Evolutionary conservation across 2,888 invertebrate genomes (phyloP), one percentile per base, ranked within the genome.

Genomic region (Parelbella ahira): DNA sequence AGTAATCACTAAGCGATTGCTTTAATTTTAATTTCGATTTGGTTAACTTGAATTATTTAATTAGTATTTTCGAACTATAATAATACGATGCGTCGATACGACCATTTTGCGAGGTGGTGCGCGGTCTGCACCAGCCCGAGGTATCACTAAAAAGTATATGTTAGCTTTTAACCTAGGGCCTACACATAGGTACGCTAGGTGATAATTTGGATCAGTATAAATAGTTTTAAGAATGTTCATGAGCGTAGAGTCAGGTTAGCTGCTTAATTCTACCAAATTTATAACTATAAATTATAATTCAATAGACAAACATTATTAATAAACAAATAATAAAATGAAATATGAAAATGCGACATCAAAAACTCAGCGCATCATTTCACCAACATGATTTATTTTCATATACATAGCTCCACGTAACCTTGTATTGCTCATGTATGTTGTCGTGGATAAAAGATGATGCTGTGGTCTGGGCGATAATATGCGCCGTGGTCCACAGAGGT

Each of bases 381-480:
- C n/a, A 28, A 12, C 13, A 12, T 7, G 13, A n/a, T 29, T 29
- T 9, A 15, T 29, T 18, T 29, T 15, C 4, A 29, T 29, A 18
- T 8, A 29, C 13, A 29, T 29, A 18, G 13, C 29, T 29, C 29
- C 11, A 27, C 27, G 27, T 12, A 27, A 12, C 27, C 27, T 27
- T 27, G 34, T 12, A n/a, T 6, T 23, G 20, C 20, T 6, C 21
- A n/a, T n/a, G n/a, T 11, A 7, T 21, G 8, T 21, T 7, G 7
- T 21, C 21, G 19, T 24, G 18, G 18, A 24, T 6, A 12, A n/a
- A n/a, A n/a, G 30, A 23, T 39, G 30, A 29, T 18, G 38, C 38
- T 24, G 38, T 42, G 42, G 25, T 28, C 42, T 42, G 15, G 27
- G 36, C 36, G 24, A 28, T 42, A 18, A 1, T 42, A 6, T 1